Evolutionary conservation across 2,797 vertebrate genomes (phyloP), one percentile per base, ranked within the genome.

Genomic region (Megalops cyprinoides): DNA sequence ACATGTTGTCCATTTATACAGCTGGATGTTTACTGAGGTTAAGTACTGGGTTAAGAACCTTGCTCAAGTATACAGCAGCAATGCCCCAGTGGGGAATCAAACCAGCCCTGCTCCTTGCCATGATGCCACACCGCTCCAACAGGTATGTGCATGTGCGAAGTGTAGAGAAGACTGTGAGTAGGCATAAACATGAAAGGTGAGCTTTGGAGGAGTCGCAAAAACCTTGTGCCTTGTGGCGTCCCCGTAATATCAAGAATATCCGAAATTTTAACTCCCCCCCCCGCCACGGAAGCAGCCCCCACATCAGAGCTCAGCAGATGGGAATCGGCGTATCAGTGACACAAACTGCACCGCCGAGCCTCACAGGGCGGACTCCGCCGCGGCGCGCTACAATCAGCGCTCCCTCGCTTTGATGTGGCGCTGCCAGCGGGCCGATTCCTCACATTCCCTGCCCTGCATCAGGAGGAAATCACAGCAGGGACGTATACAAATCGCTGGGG

Each of bases 401-500:
- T 23, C 39, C n/a, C 67, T 8, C 8, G n/a, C n/a, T 44, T 23
- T 71, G 18, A 42, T 71, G 20, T 44, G 2, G 34, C 14, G 6
- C 34, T 23, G 18, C 65, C 65, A 44, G 37, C 10, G 44, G 39
- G 44, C 20, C 1, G 37, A 6, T 42, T 37, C 7, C 37, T 69
- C 31, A 69, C 37, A 39, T 71, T 44, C 67, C 44, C 67, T 37
- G 28, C 15, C 44, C 37, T n/a, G 25, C 67, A 71, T 44, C 39
- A 44, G 37, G 44, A 71, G 10, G 67, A 44, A 71, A 71, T 71
- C 67, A 71, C 42, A 71, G 67, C 67, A 71, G 67, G 44, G 37
- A n/a, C 25, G 67, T 20, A 44, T 44, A 71, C 67, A 71, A 71
- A 71, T 71, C 67, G 18, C 67, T 8, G 39, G 37, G 23, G 18